These are phyloP conservation scores for Macrotis lagotis DNA, from an alignment of 2,113 vertebrate species.

Conservation along the genomic window DNA sequence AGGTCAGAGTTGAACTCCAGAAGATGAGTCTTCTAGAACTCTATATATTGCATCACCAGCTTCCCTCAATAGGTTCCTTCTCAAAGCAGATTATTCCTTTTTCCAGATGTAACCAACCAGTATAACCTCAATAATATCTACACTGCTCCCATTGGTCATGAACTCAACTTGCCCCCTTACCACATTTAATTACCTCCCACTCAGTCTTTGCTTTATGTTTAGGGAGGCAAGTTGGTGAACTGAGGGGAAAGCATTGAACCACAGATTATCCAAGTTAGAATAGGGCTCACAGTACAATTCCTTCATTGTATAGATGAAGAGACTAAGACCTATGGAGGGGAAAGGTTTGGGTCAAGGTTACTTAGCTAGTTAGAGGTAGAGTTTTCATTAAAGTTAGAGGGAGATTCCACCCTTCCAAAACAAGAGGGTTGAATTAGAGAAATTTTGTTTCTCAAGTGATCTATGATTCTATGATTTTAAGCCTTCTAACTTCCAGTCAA, in stretches of 20 bases:
- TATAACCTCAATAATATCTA: background rate
- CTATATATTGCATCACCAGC: no score
- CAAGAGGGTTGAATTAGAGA: background rate
- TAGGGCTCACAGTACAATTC: background rate
- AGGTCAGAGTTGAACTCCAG: background rate
- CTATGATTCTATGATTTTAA: background rate
- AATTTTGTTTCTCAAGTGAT: background rate
- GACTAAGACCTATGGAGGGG: background rate
- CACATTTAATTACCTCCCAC: background rate
- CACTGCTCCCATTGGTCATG: background rate
- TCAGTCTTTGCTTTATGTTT: background rate
- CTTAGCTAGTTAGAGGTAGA: background rate
- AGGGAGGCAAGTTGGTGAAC: background rate
- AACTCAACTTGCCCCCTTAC: background rate
- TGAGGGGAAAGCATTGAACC: background rate
- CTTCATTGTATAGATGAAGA: background rate
- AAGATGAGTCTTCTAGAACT: background rate
- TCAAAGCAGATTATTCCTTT: background rate
- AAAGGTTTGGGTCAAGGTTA: background rate
- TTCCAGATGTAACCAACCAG: no score
- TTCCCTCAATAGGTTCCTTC: background rate
- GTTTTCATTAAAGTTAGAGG: background rate
- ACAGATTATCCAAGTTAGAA: background rate
- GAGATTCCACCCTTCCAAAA: background rate
- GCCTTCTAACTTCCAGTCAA: background rate